A percentile compares a stretch with the other conserved stretches of the same genome.
Evolutionary conservation across 2,888 invertebrate species (phyloP).

Genomic region (Parelbella ahira): DNA sequence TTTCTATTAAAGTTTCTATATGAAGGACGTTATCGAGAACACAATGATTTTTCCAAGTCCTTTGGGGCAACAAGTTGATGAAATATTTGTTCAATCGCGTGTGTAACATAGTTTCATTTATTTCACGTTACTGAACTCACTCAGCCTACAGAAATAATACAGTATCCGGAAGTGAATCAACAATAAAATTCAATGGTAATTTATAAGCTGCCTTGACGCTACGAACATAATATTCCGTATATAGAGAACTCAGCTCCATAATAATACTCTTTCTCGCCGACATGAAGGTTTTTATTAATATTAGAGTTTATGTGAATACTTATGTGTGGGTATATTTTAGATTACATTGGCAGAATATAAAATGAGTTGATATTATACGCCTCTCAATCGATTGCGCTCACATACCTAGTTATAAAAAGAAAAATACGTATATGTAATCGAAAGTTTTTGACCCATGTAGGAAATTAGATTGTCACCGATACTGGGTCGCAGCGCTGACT

Average conservation of each 20-base stretch:
- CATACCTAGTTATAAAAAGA: no score
- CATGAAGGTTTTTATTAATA: no score
- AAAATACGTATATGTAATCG: no score
- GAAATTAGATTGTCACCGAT: no score
- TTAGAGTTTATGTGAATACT: no score
- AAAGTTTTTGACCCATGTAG: no score
- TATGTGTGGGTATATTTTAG: no score
- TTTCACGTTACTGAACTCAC: constrained; percentile 71
- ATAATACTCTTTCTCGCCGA: no score
- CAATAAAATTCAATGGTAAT: constrained; percentile 63
- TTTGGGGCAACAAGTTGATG: constrained; percentile 74
- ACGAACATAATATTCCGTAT: constrained; percentile 22
- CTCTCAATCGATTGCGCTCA: no score
- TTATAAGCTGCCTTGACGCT: constrained; percentile 40
- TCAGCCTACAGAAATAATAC: constrained; percentile 68
- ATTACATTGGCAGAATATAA: no score
- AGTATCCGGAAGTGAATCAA: constrained; percentile 62
- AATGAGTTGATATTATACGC: no score
- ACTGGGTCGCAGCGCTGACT: no score
- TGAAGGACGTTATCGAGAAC: constrained; percentile 46
- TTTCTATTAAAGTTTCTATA: constrained; percentile 45
- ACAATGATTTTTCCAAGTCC: constrained; percentile 60
- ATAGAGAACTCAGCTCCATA: background rate
- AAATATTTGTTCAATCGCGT: constrained; percentile 76
- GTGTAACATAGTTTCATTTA: constrained; percentile 77